phyloP scores from a whole-genome alignment of 2,888 invertebrate species.

The Odontomyia ornata region DNA sequence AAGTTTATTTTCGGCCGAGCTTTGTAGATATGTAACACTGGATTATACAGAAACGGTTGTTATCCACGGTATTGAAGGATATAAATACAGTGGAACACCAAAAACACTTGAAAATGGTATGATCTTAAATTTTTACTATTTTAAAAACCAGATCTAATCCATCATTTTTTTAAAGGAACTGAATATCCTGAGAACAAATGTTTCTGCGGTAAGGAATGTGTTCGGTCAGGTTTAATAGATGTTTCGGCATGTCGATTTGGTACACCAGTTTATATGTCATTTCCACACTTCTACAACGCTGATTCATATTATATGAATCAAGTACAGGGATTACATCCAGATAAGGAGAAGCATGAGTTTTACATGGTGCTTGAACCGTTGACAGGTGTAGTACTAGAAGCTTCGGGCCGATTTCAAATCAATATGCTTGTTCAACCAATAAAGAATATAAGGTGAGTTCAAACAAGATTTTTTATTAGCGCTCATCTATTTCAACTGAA shows the following conservation, averaged over 20 bases:
- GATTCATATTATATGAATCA: constrained; percentile 72
- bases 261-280: constrained; percentile 83
- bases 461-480: neutral
- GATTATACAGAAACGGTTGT: constrained; percentile 70
- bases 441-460: constrained; percentile 71
- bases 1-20: constrained; percentile 76
- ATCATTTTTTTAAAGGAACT: constrained; percentile 65
- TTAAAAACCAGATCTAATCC: neutral
- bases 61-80: constrained; percentile 70
- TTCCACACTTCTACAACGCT: constrained; percentile 84
- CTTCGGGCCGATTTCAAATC: constrained; percentile 80
- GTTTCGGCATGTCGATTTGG: constrained; percentile 81
- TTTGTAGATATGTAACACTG: constrained; percentile 75
- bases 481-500: too few species aligned
- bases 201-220: constrained; percentile 77
- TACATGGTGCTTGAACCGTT: constrained; percentile 79
- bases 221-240: constrained; percentile 78
- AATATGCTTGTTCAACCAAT: constrained; percentile 78
- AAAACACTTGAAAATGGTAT: constrained; percentile 75
- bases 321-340: constrained; percentile 76
- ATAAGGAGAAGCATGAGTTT: constrained; percentile 76
- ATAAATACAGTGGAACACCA: constrained; percentile 73
- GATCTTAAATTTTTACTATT: neutral
- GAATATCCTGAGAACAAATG: constrained; percentile 72
- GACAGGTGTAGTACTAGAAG: constrained; percentile 79